Evolutionary conservation across 2,113 vertebrate genomes (phyloP).

Genomic region (Sinocyclocheilus rhinocerous): DNA sequence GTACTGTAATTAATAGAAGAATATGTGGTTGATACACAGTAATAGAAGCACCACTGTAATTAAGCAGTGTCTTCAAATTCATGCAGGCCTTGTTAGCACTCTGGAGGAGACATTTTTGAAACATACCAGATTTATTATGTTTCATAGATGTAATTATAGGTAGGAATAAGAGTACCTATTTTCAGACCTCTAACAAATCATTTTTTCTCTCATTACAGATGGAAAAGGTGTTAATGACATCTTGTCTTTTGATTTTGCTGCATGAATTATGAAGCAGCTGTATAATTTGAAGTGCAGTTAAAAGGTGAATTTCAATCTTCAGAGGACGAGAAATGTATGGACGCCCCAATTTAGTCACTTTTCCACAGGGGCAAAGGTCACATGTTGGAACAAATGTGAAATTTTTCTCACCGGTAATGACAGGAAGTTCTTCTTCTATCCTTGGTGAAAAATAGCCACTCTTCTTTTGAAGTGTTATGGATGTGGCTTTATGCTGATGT

Average conservation of each 20-base stretch:
- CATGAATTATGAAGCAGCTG: slow-evolving; percentile 76
- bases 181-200: slow-evolving; percentile 77
- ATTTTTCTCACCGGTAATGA: slow-evolving; percentile 32
- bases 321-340: slow-evolving; percentile 48
- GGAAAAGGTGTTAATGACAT: slow-evolving; percentile 79
- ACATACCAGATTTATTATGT: slow-evolving; percentile 76
- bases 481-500: slow-evolving; percentile 28
- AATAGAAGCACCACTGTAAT: slow-evolving; percentile 74
- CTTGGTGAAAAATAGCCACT: neutral
- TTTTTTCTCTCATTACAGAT: slow-evolving; percentile 74
- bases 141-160: slow-evolving; percentile 78
- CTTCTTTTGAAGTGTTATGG: slow-evolving; percentile 18
- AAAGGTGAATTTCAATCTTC: slow-evolving; percentile 68
- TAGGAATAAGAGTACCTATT: slow-evolving; percentile 73
- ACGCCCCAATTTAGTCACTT: slow-evolving; percentile 67
- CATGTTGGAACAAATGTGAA: slow-evolving; percentile 44
- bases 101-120: slow-evolving; percentile 67
- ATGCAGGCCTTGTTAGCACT: slow-evolving; percentile 71
- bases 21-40: slow-evolving; percentile 64
- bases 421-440: neutral
- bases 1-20: slow-evolving; percentile 69
- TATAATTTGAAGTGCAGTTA: slow-evolving; percentile 72
- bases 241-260: slow-evolving; percentile 75
- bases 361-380: slow-evolving; percentile 45
- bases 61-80: slow-evolving; percentile 68